Percentiles rank a stretch among this genome's conserved stretches.
phyloP scores from a whole-genome alignment of 1,140 invertebrate genomes.

The Drosophila neocordata region DNA sequence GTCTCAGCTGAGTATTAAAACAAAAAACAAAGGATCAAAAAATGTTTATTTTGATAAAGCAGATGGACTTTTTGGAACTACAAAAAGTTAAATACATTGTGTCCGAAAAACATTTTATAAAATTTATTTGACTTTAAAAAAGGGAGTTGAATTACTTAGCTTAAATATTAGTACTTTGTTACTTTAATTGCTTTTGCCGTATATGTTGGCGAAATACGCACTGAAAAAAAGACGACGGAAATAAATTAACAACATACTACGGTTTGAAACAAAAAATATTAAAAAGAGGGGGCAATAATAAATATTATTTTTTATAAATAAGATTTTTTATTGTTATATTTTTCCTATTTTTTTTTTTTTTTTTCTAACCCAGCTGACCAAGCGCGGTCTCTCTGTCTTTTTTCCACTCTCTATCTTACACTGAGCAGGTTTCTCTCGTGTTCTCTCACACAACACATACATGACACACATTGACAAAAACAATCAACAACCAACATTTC shows the following conservation, averaged over 20 bases:
- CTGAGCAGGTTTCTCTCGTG: constrained; percentile 8
- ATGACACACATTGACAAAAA: constrained; percentile 52
- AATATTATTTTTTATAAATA: constrained; percentile 3
- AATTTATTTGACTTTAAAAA: background rate
- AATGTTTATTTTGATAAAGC: too few species aligned
- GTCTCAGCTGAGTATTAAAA: too few species aligned
- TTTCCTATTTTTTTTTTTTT: constrained; percentile 40
- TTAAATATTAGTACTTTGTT: constrained; percentile 30
- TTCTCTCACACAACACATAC: constrained; percentile 17
- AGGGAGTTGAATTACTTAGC: too few species aligned
- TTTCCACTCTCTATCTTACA: constrained; percentile 6
- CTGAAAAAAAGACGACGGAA: constrained; percentile 38
- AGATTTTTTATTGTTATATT: constrained; percentile 19
- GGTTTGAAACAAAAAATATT: constrained; percentile 32
- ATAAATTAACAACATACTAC: constrained; percentile 59
- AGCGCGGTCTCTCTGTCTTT: background rate
- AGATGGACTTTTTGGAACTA: too few species aligned
- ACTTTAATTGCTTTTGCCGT: constrained; percentile 28
- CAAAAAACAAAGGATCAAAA: too few species aligned
- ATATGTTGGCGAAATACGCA: constrained; percentile 45
- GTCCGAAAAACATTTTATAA: background rate
- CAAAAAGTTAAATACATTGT: too few species aligned
- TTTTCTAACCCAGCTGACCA: constrained; percentile 66
- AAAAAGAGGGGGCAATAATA: constrained; percentile 27
- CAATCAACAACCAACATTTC: constrained; percentile 60